These are phyloP conservation scores for Hirtodrosophila alboralis DNA, from an alignment of 2,888 invertebrate species.

Conservation along the genomic window DNA sequence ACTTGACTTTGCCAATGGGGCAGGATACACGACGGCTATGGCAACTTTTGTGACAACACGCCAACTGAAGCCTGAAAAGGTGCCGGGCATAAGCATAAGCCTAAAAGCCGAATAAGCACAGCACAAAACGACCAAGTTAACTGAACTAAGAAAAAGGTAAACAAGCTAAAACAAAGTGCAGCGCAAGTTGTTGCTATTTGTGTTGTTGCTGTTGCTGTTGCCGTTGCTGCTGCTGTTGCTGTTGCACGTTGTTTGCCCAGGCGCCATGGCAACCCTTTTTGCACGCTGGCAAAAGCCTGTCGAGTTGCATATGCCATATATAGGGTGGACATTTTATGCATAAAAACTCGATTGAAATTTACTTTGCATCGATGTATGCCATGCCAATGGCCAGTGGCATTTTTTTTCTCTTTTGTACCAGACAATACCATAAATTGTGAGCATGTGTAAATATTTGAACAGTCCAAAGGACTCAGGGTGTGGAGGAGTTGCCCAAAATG, in stretches of 20 bases:
- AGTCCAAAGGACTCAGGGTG: constrained; percentile 4
- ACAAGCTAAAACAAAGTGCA: constrained; percentile 57
- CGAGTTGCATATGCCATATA: constrained; percentile 1
- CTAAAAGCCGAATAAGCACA: constrained; percentile 60
- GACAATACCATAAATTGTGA: constrained; percentile 53
- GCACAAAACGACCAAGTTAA: constrained; percentile 41
- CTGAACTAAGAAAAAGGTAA: constrained; percentile 48
- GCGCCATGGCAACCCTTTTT: constrained; percentile 64
- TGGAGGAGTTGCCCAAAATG: constrained; percentile 7
- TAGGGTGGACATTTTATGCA: constrained; percentile 43
- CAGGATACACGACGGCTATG: constrained; percentile 43
- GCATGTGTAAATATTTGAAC: constrained; percentile 49
- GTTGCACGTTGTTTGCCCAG: constrained; percentile 47
- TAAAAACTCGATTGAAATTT: constrained; percentile 55
- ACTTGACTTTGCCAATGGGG: constrained; percentile 67
- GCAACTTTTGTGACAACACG: constrained; percentile 59
- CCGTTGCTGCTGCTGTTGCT: constrained; percentile 25
- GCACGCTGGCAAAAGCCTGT: constrained; percentile 23
- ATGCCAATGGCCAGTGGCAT: constrained; percentile 11
- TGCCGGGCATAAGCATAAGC: constrained; percentile 50
- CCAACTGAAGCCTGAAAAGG: constrained; percentile 43
- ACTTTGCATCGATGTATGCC: constrained; percentile 30
- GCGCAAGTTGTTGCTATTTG: constrained; percentile 17
- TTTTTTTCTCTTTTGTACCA: no score
- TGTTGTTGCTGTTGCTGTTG: constrained; percentile 5